phyloP scores from a whole-genome alignment of 2,888 invertebrate genomes.

The Agonopterix heracliana region DNA sequence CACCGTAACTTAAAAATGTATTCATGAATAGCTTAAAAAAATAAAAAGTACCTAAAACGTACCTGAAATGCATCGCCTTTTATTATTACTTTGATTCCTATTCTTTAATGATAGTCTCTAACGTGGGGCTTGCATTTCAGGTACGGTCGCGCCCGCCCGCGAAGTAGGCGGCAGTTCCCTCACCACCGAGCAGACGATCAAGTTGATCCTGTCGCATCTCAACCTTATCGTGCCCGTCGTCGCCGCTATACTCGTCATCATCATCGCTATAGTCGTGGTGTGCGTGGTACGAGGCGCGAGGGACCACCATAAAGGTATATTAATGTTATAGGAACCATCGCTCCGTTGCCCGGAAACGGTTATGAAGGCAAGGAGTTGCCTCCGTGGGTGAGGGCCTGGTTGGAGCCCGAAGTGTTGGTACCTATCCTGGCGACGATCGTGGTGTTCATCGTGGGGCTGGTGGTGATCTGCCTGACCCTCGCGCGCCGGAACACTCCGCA shows the following conservation, averaged over 20 bases:
- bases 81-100: slow-evolving; percentile 8
- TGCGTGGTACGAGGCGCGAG: slow-evolving; percentile 92
- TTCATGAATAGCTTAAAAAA: no score
- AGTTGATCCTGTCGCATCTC: slow-evolving; percentile 91
- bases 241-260: slow-evolving; percentile 93
- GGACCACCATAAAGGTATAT: slow-evolving; percentile 88
- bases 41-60: slow-evolving; percentile 20
- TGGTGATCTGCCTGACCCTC: slow-evolving; percentile 92
- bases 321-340: slow-evolving; percentile 82
- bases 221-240: slow-evolving; percentile 96
- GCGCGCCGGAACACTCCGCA: slow-evolving; percentile 88
- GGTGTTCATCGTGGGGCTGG: slow-evolving; percentile 91
- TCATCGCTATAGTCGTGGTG: slow-evolving; percentile 94
- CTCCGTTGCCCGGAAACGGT: slow-evolving; percentile 82
- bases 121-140: slow-evolving; percentile 82
- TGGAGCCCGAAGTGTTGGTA: slow-evolving; percentile 92
- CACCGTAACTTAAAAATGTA: no score
- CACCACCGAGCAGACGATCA: slow-evolving; percentile 88
- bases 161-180: slow-evolving; percentile 82
- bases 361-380: slow-evolving; percentile 73
- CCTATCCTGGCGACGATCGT: slow-evolving; percentile 93
- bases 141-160: slow-evolving; percentile 93
- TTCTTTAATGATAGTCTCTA: slow-evolving; percentile 2
- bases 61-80: slow-evolving; percentile 73
- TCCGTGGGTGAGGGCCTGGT: slow-evolving; percentile 90